phyloP scores from a whole-genome alignment of 2,797 vertebrate genomes.

The Danio tinwini region DNA sequence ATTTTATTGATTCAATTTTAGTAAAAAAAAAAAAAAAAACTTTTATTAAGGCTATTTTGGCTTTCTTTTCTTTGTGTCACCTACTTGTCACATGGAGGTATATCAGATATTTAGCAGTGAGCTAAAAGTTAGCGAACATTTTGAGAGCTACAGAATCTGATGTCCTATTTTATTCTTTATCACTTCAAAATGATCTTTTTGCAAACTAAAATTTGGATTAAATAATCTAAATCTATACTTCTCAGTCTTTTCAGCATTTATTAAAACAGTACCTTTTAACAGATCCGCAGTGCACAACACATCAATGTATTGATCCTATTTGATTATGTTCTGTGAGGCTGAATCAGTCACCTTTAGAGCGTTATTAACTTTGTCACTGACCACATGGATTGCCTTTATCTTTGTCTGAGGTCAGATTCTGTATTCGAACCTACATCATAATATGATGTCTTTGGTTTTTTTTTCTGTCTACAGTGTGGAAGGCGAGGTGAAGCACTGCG shows the following conservation, averaged over 20 bases:
- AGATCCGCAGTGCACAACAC: not conserved
- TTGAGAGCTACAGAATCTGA: not conserved
- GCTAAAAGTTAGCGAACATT: not conserved
- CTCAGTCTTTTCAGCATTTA: not conserved
- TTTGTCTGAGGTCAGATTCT: constrained; percentile 30
- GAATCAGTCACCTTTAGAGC: constrained; percentile 19
- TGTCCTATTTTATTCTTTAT: not conserved
- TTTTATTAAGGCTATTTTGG: not conserved
- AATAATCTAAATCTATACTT: not conserved
- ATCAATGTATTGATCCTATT: constrained; percentile 19
- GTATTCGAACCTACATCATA: not conserved
- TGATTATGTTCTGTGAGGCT: not conserved
- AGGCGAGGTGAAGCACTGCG: constrained; percentile 95
- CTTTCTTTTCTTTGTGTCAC: not conserved
- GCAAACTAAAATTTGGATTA: not conserved
- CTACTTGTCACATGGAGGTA: not conserved
- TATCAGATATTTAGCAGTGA: not conserved
- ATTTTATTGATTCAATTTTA: not conserved
- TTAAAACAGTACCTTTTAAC: not conserved
- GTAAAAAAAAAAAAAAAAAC: not conserved
- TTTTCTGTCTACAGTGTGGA: constrained; percentile 81
- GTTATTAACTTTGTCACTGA: constrained; percentile 28
- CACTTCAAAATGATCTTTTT: not conserved
- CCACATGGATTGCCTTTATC: not conserved
- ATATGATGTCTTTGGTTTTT: not conserved